Base-by-base conservation (phyloP, 2,797 vertebrate species). In the Chrosomus eos region DNA sequence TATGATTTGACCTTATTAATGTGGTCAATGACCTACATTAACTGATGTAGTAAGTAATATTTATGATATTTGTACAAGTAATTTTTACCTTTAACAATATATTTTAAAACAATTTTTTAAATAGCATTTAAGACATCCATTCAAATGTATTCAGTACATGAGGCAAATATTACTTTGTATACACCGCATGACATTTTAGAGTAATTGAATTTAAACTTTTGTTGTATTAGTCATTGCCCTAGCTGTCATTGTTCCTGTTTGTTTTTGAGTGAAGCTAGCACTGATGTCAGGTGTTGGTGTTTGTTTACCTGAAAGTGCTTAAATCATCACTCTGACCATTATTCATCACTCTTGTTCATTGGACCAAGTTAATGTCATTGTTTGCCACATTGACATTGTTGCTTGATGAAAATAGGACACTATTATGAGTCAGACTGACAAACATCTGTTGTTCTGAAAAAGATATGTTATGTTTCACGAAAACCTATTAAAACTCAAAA, bases 371-470 rank as follows among this genome's bases (percentile, higher is more conserved):
- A 23, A 26, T 21, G 28, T 70, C 19, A 62, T 55, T 85, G 72
- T 84, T 81, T 83, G n/a, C 11, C 31, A 70, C 51, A 51, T 38
- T 78, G n/a, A 70, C 51, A 51, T 38, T 78, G n/a, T 79, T 66
- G 53, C 62, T 51, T 75, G 53, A 45, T 75, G 19, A 28, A 67
- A 83, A 40, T 48, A 7, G 13, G 23, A 43, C 19, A 3, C 43
- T 62, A 53, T n/a, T 43, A 71, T 86, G 85, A 82, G 33, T 82
- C 64, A 71, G 28, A 36, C 73, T 40, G 23, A 71, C 58, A 72
- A 28, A 68, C 38, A 4, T 38, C 51, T 48, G 8, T 36, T 53
- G 19, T 60, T 19, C 53, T 43, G 7, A 33, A 33, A 58, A 62
- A 62, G 10, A 21, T 79, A 19, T 0, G 1, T 7, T 13, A 60